Percentiles rank a stretch among this genome's conserved stretches.
phyloP scores from a whole-genome alignment of 1,140 invertebrate species.

The Zaprionus inermis region DNA sequence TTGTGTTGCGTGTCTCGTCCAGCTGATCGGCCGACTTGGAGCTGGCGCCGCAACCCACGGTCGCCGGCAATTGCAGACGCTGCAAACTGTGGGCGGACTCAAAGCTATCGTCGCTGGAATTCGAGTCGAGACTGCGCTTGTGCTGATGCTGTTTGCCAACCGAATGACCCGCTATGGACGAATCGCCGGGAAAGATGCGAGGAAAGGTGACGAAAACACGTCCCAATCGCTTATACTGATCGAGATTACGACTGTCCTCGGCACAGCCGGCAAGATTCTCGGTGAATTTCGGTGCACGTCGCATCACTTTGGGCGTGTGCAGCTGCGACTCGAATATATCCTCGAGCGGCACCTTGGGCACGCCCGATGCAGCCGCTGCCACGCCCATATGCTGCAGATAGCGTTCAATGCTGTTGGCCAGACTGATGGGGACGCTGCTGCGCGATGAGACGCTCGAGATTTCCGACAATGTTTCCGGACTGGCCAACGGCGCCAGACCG shows the following conservation, averaged over 20 bases:
- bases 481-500: conserved; percentile 91
- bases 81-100: conserved; percentile 79
- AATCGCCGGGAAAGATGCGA: conserved; percentile 56
- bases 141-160: conserved; percentile 5
- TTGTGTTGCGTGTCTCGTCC: conserved; percentile 44
- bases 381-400: conserved; percentile 77
- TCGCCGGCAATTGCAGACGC: conserved; percentile 48
- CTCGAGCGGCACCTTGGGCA: conserved; percentile 57
- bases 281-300: conserved; percentile 88
- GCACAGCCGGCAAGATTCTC: conserved; percentile 88
- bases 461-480: conserved; percentile 93
- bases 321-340: conserved; percentile 83
- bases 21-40: conserved; percentile 82
- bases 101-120: conserved; percentile 80
- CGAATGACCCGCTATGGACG: background rate
- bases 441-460: conserved; percentile 88
- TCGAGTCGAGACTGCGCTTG: conserved; percentile 59
- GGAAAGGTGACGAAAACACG: conserved; percentile 82
- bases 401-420: conserved; percentile 83
- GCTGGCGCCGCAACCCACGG: conserved; percentile 42
- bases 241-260: conserved; percentile 85
- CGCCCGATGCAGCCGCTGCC: conserved; percentile 1
- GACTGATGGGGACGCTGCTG: conserved; percentile 84
- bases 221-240: conserved; percentile 82
- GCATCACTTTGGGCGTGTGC: conserved; percentile 86